Evolutionary conservation across 1,140 invertebrate genomes (phyloP).

Genomic region (Lepidostoma basale): DNA sequence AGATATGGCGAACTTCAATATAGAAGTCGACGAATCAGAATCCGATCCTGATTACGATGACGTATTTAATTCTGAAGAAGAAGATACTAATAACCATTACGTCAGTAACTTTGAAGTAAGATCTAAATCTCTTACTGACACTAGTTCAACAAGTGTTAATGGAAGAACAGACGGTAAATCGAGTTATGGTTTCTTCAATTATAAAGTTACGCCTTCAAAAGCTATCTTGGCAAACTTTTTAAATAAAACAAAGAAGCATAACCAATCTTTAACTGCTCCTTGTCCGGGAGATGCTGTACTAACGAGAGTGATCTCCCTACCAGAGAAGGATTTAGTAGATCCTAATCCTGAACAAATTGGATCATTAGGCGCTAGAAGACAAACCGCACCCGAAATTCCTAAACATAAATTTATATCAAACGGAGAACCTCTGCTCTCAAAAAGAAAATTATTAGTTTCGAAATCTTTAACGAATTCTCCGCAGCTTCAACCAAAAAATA

Average conservation of each 20-base stretch:
- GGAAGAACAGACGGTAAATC: background rate
- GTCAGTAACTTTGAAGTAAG: background rate
- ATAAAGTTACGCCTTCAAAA: constrained; percentile 30
- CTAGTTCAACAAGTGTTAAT: background rate
- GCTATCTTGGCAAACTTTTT: constrained; percentile 36
- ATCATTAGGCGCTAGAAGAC: constrained; percentile 11
- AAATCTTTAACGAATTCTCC: constrained; percentile 40
- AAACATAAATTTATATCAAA: constrained; percentile 14
- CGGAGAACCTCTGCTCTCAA: constrained; percentile 17
- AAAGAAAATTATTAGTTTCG: constrained; percentile 23
- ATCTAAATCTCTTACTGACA: constrained; percentile 30
- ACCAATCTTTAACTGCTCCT: constrained; percentile 21
- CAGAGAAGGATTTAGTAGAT: constrained; percentile 37
- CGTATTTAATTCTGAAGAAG: constrained; percentile 42
- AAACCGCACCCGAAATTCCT: constrained; percentile 34
- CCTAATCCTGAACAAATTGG: background rate
- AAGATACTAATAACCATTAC: constrained; percentile 3
- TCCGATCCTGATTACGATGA: constrained; percentile 45
- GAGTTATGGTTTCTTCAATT: constrained; percentile 21
- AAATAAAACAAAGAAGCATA: constrained; percentile 34
- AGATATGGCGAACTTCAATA: constrained; percentile 33
- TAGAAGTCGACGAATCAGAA: constrained; percentile 38
- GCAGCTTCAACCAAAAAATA: constrained; percentile 17
- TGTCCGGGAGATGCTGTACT: constrained; percentile 35
- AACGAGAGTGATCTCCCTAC: constrained; percentile 33